phyloP scores from a whole-genome alignment of 2,888 invertebrate species.

The Patella caerulea region DNA sequence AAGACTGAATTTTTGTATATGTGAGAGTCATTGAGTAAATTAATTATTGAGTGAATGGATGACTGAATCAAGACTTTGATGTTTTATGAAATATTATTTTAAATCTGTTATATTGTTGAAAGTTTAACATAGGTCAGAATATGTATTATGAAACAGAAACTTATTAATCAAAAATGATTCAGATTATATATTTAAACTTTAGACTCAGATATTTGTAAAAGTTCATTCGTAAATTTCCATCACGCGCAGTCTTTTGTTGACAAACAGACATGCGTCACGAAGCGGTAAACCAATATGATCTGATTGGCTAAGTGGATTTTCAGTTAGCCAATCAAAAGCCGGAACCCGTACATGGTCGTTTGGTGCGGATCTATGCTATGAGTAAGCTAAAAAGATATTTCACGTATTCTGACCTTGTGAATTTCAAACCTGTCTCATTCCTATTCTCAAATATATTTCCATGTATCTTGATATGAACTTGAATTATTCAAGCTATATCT shows the following conservation, averaged over 20 bases:
- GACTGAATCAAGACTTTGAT: no score
- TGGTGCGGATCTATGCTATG: neutral
- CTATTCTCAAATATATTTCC: neutral
- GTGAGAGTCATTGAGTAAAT: no score
- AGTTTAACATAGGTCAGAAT: no score
- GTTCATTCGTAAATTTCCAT: constrained; percentile 1
- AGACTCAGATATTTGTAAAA: no score
- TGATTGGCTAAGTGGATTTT: neutral
- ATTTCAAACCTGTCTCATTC: constrained; percentile 10
- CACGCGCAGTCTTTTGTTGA: neutral
- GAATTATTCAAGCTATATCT: neutral
- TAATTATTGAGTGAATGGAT: no score
- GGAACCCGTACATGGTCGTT: neutral
- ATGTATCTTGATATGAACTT: neutral
- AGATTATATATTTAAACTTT: no score
- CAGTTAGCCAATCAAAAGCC: neutral
- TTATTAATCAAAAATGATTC: no score
- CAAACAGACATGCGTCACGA: neutral
- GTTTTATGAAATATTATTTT: no score
- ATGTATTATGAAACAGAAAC: no score
- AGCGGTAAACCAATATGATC: neutral
- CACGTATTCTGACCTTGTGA: constrained; percentile 1
- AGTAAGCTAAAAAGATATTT: neutral
- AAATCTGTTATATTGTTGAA: no score
- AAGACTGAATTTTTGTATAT: no score